phyloP scores from a whole-genome alignment of 2,888 invertebrate species.

The Watsonalla binaria region DNA sequence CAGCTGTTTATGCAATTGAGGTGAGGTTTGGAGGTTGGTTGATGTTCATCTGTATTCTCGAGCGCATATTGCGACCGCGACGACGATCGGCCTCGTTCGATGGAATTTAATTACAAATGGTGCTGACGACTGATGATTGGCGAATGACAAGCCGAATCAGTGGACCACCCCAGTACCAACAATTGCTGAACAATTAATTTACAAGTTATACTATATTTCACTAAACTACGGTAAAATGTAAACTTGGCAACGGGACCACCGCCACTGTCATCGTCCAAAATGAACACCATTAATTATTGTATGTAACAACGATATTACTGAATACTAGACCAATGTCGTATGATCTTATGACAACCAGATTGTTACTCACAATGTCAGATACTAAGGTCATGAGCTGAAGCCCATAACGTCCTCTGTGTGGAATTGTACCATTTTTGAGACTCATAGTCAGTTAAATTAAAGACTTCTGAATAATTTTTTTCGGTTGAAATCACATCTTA shows the following conservation, averaged over 20 bases:
- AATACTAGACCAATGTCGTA: not conserved
- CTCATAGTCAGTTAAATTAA: no score
- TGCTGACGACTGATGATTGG: constrained; percentile 33
- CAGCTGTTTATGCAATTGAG: constrained; percentile 5
- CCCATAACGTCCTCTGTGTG: no score
- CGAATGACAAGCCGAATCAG: constrained; percentile 27
- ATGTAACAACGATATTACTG: not conserved
- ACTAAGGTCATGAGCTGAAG: no score
- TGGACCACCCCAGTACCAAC: constrained; percentile 29
- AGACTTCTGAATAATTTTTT: no score
- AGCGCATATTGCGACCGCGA: constrained; percentile 28
- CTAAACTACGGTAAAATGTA: constrained; percentile 7
- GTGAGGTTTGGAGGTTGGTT: constrained; percentile 12
- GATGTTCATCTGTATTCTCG: constrained; percentile 26
- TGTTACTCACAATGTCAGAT: no score
- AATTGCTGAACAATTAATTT: constrained; percentile 40
- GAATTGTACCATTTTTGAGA: no score
- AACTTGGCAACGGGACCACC: not conserved
- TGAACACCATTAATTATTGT: not conserved
- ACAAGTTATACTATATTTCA: constrained; percentile 29
- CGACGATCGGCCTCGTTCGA: constrained; percentile 30
- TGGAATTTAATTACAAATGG: constrained; percentile 47
- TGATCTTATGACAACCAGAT: no score
- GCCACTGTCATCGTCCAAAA: not conserved
- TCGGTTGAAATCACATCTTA: no score